These are phyloP conservation scores for Ellobium chinense DNA, from an alignment of 2,888 invertebrate genomes.

Conservation along the genomic window DNA sequence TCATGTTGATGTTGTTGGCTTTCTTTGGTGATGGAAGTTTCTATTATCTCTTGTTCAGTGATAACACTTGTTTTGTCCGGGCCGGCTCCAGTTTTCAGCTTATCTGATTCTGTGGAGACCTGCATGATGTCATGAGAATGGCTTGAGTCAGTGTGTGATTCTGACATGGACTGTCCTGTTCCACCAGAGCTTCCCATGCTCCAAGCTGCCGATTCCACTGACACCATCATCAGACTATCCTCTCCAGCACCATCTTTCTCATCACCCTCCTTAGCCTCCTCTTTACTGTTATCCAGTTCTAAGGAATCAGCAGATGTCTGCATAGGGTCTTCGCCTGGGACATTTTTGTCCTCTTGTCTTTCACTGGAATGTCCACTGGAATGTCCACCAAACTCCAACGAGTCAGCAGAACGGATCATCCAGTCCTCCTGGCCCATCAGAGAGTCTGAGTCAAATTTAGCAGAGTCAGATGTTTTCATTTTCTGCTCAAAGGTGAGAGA, in stretches of 20 bases:
- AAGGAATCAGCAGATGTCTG: slow-evolving; percentile 69
- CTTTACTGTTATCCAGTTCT: slow-evolving; percentile 53
- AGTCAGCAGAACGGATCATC: slow-evolving; percentile 60
- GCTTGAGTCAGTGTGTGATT: slow-evolving; percentile 65
- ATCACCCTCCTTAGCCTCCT: slow-evolving; percentile 55
- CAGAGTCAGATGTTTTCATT: slow-evolving; percentile 52
- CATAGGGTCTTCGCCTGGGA: slow-evolving; percentile 62
- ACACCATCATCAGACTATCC: slow-evolving; percentile 53
- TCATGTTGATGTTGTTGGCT: background rate
- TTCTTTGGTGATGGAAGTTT: background rate
- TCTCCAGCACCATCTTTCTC: slow-evolving; percentile 11
- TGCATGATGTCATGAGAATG: slow-evolving; percentile 72
- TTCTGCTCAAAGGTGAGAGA: slow-evolving; percentile 59
- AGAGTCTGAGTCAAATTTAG: slow-evolving; percentile 57
- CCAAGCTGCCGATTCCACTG: slow-evolving; percentile 58
- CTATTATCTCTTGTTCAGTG: background rate
- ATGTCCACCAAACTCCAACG: slow-evolving; percentile 67
- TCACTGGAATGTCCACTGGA: slow-evolving; percentile 51
- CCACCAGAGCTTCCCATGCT: slow-evolving; percentile 73
- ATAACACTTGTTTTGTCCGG: background rate
- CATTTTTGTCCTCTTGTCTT: slow-evolving; percentile 58
- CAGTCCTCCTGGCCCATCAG: slow-evolving; percentile 53
- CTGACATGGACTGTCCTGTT: slow-evolving; percentile 63
- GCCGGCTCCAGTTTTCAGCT: slow-evolving; percentile 9
- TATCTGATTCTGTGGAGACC: slow-evolving; percentile 76